phyloP scores from a whole-genome alignment of 1,140 invertebrate species.

The Apis dorsata region DNA sequence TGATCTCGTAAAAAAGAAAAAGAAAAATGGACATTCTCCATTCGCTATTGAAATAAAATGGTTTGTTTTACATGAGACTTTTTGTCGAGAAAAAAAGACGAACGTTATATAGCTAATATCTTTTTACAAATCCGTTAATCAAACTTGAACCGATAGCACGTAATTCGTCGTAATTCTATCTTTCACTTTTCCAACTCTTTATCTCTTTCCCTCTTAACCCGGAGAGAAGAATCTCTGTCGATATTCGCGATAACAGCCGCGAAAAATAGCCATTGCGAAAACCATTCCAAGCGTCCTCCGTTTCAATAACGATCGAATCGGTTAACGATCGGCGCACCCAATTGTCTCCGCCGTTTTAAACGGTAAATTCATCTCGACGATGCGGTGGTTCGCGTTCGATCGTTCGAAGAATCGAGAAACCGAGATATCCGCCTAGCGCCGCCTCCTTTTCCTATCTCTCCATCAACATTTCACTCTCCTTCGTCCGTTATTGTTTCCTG shows the following conservation, averaged over 20 bases:
- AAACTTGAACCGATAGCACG: no score
- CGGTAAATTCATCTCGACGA: neutral
- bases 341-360: neutral
- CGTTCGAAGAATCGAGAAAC: neutral
- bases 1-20: no score
- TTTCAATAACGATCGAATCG: constrained; percentile 3
- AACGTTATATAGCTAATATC: no score
- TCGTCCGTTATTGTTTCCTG: constrained; percentile 48
- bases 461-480: constrained; percentile 11
- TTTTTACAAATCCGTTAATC: no score
- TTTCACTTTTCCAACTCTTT: neutral
- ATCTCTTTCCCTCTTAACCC: neutral
- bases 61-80: no score
- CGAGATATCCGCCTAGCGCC: no score
- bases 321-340: neutral
- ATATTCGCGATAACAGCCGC: neutral
- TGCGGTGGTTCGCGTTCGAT: constrained; percentile 3
- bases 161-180: neutral
- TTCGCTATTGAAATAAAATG: no score
- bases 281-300: neutral
- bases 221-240: neutral
- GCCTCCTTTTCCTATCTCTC: no score
- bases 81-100: no score
- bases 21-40: no score
- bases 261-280: neutral